Evolutionary conservation across 2,113 vertebrate genomes (phyloP), one percentile per base, ranked within the genome.

Genomic region (Globicephala melas): DNA sequence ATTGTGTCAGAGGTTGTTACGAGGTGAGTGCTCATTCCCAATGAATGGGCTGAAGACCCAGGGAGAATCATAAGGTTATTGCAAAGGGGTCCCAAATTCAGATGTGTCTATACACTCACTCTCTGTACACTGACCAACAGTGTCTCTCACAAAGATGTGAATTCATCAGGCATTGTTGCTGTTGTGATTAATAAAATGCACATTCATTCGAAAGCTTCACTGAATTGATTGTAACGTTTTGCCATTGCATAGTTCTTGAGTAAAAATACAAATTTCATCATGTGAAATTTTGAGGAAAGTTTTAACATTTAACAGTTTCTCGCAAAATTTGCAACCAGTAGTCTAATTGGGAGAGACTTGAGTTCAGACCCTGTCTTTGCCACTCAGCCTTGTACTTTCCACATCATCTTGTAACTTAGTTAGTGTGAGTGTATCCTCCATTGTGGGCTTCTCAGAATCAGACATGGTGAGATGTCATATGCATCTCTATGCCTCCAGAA

Each of bases 171-270:
- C 13, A 87, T 41, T 50, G 21, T 50, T 86, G 15, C 36, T 90
- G 20, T 81, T 94, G 12, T 88, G 63, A 60, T 80, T 85, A 68
- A 89, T 63, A 58, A 63, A 91, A 79, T 71, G 2, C 17, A 95
- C 85, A 90, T 93, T 79, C 26, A 76, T 73, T 92, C 83, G 62
- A 91, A 89, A 86, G 18, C 8, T 58, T 82, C 65, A 44, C 21
- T 92, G 73, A 76, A 36, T 95, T 73, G 14, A 91, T 60, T 96
- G 36, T 81, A 91, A 33, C 21, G 47, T 81, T 94, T 89, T 81
- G 11, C 21, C 23, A 58, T 65, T 76, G 12, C 2, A 10, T 62
- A 62, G 18, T 60, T 86, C n/a, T 73, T 94, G 58, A 86, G 11
- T 89, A 84, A 74, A 94, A 97, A 36, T 23, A 70, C 0, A 73